Percentiles rank a stretch among this genome's conserved stretches.
Conservation (phyloP, 2,797 vertebrate genomes). For the Phylloscopus collybita region DNA sequence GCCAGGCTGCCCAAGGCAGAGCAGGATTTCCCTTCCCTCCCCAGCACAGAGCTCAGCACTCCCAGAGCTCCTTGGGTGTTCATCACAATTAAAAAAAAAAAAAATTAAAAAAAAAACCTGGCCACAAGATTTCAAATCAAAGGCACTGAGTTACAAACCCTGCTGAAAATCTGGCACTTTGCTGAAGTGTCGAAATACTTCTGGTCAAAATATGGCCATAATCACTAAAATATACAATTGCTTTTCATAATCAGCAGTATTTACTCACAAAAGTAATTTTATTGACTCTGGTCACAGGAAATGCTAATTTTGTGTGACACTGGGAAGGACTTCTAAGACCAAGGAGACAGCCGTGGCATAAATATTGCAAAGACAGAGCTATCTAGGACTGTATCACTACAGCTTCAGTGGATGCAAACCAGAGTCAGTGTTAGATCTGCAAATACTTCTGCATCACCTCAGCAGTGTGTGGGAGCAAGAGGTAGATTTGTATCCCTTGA, state of each 20-base stretch:
- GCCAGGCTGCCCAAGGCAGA: neutral
- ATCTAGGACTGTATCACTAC: neutral
- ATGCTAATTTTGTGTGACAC: neutral
- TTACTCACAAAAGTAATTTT: neutral
- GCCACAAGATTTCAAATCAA: conserved; percentile 31
- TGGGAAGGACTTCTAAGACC: conserved; percentile 12
- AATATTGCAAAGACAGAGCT: neutral
- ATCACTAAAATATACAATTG: neutral
- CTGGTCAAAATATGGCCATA: conserved; percentile 1
- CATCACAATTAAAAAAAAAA: no score
- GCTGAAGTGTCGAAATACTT: neutral
- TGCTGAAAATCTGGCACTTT: neutral
- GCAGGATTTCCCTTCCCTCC: neutral
- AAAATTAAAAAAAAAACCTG: neutral
- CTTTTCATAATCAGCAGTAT: neutral
- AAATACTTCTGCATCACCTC: neutral
- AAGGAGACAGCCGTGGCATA: neutral
- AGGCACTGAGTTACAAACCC: neutral
- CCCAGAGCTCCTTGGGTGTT: neutral
- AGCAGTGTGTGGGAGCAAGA: neutral
- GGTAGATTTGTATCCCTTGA: neutral
- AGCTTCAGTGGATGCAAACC: neutral
- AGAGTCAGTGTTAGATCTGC: neutral
- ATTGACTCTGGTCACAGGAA: neutral
- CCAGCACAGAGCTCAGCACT: neutral